Evolutionary conservation across 2,113 vertebrate species (phyloP).

Genomic region (Odontophorus gujanensis): DNA sequence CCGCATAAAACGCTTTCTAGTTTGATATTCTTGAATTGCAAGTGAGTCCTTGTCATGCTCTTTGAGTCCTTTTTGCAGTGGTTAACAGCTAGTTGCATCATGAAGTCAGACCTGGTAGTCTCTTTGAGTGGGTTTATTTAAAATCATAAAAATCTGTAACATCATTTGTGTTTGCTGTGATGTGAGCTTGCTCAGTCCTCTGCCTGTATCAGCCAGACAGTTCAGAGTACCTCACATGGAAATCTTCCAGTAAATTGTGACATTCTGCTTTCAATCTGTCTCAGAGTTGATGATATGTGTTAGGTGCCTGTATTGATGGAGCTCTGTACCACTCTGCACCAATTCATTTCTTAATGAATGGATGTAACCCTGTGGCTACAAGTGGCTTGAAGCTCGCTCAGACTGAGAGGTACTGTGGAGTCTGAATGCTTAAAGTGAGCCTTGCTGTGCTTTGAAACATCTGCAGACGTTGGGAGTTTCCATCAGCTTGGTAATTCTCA

Average conservation of each 20-base stretch:
- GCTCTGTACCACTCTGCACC: not conserved
- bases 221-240: not conserved
- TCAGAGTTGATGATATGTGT: not conserved
- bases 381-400: not conserved
- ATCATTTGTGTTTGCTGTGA: not conserved
- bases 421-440: not conserved
- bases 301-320: not conserved
- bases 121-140: not conserved
- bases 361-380: not conserved
- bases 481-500: not conserved
- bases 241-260: not conserved
- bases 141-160: not conserved
- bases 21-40: not conserved
- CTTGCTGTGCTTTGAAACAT: not conserved
- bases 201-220: not conserved
- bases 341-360: not conserved
- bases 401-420: not conserved
- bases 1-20: not conserved
- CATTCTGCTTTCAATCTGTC: not conserved
- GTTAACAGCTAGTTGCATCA: not conserved
- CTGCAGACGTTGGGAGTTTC: not conserved
- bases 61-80: not conserved
- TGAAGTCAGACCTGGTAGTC: not conserved
- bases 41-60: accelerated
- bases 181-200: not conserved